Evolutionary conservation across 2,888 invertebrate genomes (phyloP), one percentile per base, ranked within the genome.

Genomic region (Pandemis heparana): DNA sequence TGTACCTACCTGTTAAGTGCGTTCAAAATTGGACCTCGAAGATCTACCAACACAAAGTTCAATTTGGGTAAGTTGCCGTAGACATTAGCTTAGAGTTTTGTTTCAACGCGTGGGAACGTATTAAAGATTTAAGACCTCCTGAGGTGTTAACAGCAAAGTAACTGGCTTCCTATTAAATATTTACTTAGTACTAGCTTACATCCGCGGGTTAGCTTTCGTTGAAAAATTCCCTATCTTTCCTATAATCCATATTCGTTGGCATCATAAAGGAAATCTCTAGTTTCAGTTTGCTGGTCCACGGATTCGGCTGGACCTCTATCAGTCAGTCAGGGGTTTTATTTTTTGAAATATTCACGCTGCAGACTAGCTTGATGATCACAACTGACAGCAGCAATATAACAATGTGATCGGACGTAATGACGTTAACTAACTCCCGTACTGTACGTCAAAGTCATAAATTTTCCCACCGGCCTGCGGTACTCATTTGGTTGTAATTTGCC

Each of bases 141-240:
- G 77, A 80, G 75, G 81, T 79, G 79, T 77, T 80, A 80, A 82
- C 81, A 79, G 79, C 78, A 78, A 75, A 81, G 83, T 7, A 41
- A 79, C 70, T 38, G 73, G 79, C 83, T 87, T 86, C 88, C 83
- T 85, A 85, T 83, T 83, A 77, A 77, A 76, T 23, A 9, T 10
- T 56, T 10, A 4, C 10, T 43, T 43, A 43, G 4, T 43, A 43
- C 10, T 43, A 12, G 10, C 1, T 0, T 32, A 32, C 23, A 1
- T 32, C 23, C 23, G 23, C 23, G 23, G 23, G 23, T 32, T 23
- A 23, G 23, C 23, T 23, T 23, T 23, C 23, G 23, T 23, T 23
- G 23, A 2, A 23, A 23, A 23, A 32, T 32, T 32, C 23, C 23
- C 2, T 32, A 32, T 32, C 23, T 4, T 32, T 32, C 2, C 23